A percentile compares a stretch with the other conserved stretches of the same genome.
Evolutionary conservation across 2,113 vertebrate species (phyloP).

Genomic region (Brachyistius frenatus): DNA sequence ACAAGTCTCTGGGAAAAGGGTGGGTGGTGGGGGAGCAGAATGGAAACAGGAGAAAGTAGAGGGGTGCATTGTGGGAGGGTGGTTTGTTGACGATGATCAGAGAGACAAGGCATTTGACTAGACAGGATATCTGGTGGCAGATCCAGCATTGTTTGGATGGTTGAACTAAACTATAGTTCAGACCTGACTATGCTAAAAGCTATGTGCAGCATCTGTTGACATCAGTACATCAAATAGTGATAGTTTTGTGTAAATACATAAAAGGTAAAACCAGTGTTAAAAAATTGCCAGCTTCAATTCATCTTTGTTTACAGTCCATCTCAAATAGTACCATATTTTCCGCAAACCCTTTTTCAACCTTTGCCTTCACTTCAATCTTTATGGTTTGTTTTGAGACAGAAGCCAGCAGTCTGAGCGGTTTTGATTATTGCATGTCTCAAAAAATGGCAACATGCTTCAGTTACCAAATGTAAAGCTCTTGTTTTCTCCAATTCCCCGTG

Average conservation of each 20-base stretch:
- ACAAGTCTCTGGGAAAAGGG: slow-evolving; percentile 46
- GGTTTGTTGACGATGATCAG: slow-evolving; percentile 53
- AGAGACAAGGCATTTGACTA: slow-evolving; percentile 33
- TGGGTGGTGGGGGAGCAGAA: background rate
- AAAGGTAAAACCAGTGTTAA: background rate
- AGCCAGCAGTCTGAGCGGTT: too few relatives aligned
- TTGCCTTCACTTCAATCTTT: slow-evolving; percentile 1
- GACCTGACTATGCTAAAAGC: slow-evolving; percentile 32
- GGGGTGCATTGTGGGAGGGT: slow-evolving; percentile 17
- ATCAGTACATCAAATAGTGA: slow-evolving; percentile 12
- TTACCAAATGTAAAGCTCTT: background rate
- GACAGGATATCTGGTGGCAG: slow-evolving; percentile 30
- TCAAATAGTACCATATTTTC: background rate
- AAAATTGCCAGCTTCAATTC: background rate
- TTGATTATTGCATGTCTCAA: background rate
- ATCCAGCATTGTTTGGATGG: slow-evolving; percentile 23
- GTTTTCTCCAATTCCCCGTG: slow-evolving; percentile 15
- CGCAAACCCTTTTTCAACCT: too few relatives aligned
- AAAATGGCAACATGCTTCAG: background rate
- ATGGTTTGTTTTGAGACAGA: background rate
- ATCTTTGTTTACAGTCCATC: too few relatives aligned
- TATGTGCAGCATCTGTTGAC: slow-evolving; percentile 14
- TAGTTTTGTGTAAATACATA: slow-evolving; percentile 1
- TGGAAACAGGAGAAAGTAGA: slow-evolving; percentile 24
- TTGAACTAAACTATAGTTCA: slow-evolving; percentile 28